Evolutionary conservation across 2,113 vertebrate genomes (phyloP).

Genomic region (Phyllopteryx taeniolatus): DNA sequence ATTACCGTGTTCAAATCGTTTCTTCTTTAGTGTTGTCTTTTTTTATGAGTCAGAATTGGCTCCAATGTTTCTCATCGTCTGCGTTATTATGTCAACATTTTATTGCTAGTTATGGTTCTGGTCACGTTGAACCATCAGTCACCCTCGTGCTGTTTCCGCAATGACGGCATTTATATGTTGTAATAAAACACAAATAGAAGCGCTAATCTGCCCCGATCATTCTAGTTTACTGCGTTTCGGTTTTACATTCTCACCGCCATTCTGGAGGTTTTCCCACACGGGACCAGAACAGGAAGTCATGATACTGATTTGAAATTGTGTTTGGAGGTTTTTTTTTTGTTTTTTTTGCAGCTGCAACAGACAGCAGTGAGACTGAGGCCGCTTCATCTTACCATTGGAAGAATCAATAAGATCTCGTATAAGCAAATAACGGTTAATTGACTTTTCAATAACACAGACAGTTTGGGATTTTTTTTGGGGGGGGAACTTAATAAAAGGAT

Average conservation of each 20-base stretch:
- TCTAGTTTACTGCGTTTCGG: not conserved
- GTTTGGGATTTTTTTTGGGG: not conserved
- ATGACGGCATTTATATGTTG: slow-evolving; percentile 1
- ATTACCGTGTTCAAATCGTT: not conserved
- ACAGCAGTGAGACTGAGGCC: not conserved
- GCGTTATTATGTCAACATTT: not conserved
- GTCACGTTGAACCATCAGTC: not conserved
- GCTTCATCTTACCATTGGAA: not conserved
- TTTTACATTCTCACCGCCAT: not conserved
- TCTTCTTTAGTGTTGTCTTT: not conserved
- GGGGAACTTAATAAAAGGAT: not conserved
- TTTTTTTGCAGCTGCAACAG: not conserved
- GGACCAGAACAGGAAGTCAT: not conserved
- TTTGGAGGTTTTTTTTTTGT: slow-evolving; percentile 8
- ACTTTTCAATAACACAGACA: not conserved
- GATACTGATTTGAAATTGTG: not conserved
- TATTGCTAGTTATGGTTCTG: not conserved
- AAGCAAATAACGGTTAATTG: not conserved
- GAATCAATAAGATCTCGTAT: not conserved
- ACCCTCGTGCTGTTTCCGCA: not conserved
- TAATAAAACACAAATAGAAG: not conserved
- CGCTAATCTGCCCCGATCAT: not conserved
- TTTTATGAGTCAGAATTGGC: not conserved
- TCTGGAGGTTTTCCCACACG: not conserved
- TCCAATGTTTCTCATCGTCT: not conserved